phyloP scores from a whole-genome alignment of 2,888 invertebrate species.

The Psylliodes chrysocephalus region DNA sequence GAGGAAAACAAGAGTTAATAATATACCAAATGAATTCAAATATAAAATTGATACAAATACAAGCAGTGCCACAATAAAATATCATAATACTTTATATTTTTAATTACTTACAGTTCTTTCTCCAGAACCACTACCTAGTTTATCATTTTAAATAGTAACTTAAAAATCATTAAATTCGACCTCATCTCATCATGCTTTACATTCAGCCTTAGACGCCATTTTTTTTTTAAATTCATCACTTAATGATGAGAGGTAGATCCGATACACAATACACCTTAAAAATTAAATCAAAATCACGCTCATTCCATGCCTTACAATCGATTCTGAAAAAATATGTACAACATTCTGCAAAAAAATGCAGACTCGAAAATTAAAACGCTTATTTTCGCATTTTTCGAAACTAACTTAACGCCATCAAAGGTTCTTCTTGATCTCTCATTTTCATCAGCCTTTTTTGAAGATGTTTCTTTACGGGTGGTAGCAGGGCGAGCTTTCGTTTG shows the following conservation, averaged over 20 bases:
- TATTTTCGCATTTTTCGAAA: not conserved
- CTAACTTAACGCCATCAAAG: conserved; percentile 74
- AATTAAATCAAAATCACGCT: conserved; percentile 16
- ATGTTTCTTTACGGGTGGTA: conserved; percentile 67
- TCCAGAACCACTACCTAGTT: too few species aligned
- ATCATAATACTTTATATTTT: too few species aligned
- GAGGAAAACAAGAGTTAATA: too few species aligned
- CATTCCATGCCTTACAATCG: conserved; percentile 14
- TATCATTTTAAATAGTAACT: not conserved
- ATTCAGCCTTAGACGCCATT: conserved; percentile 1
- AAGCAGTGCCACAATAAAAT: too few species aligned
- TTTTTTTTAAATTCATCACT: not conserved
- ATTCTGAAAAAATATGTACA: conserved; percentile 28
- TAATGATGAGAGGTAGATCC: conserved; percentile 23
- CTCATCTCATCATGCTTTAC: conserved; percentile 12
- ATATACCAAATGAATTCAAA: too few species aligned
- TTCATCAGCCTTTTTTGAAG: conserved; percentile 63
- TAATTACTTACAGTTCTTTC: too few species aligned
- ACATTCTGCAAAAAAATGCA: conserved; percentile 10
- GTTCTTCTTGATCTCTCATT: conserved; percentile 69
- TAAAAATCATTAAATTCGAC: not conserved
- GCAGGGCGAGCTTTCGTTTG: conserved; percentile 73
- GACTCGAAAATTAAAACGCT: not conserved
- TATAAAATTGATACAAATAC: too few species aligned
- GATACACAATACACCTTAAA: not conserved